Base-by-base conservation (phyloP, 2,797 vertebrate genomes). In the Scolopax rusticola region DNA sequence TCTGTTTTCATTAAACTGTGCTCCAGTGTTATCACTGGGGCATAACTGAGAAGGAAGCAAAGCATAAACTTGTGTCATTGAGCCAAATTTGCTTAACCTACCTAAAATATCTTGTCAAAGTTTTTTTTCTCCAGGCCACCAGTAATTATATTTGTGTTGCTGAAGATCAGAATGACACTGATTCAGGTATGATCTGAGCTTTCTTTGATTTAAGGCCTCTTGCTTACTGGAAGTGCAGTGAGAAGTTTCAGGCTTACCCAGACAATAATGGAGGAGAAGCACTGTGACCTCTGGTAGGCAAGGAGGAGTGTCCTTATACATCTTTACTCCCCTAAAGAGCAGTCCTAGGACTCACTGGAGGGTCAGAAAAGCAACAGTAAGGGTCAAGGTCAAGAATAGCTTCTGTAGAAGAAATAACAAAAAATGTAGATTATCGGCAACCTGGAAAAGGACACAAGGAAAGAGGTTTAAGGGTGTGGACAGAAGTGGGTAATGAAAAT, bases 11-110 rank as follows among this genome's bases (percentile, higher is more conserved):
- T 92, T 84, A 90, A 91, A 32, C 56, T 51, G 15, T 28, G 33
- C 15, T 60, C 21, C 21, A 17, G 67, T 43, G 77, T 61, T 27
- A 7, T 59, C 79, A 36, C 41, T 51, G 47, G 47, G 56, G 16
- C 33, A 5, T 53, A 85, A 90, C 65, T 94, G 71, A 32, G 67
- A 36, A 28, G 38, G 41, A 78, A 50, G 45, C 24, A 9, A 47
- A 70, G 47, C 40, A 81, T 15, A 19, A 87, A 47, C 51, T 64
- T 17, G 32, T 90, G 70, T 25, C 69, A 21, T 5, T 54, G 70
- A 93, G 87, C 57, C 78, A 79, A 65, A 82, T 79, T 92, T 87
- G 63, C 51, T 93, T 83, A 76, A 92, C 70, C 47, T 65, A 61
- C 50, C 77, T 57, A 38, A 88, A 92, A 95, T 0, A 76, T 20